phyloP scores from a whole-genome alignment of 2,113 vertebrate species.

The Cettia cetti region DNA sequence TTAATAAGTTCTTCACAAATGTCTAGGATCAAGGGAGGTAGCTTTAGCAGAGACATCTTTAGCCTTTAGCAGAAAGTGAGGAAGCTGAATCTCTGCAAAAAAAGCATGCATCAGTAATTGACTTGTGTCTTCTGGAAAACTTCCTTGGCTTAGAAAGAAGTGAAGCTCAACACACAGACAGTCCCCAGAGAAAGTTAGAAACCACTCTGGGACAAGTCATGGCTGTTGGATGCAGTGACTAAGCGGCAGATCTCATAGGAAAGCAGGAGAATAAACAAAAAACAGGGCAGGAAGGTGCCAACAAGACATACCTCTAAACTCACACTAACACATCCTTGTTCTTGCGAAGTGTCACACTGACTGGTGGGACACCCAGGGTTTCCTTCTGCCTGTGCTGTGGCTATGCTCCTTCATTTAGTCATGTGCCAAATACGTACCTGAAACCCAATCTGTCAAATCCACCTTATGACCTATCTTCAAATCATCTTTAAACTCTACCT shows the following conservation, averaged over 20 bases:
- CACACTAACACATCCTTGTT: neutral
- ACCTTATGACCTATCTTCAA: neutral
- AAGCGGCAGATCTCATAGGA: neutral
- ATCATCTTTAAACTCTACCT: neutral
- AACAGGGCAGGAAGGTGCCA: neutral
- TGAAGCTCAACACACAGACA: neutral
- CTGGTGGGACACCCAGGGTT: neutral
- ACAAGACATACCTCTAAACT: accelerated
- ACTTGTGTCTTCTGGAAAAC: neutral
- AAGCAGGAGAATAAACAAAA: neutral
- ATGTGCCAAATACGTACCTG: accelerated
- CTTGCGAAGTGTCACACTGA: too few relatives aligned
- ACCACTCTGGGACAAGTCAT: neutral
- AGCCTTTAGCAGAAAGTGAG: neutral
- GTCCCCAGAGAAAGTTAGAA: neutral
- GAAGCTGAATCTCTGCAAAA: neutral
- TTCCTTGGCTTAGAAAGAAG: neutral
- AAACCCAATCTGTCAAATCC: neutral
- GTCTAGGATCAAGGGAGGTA: neutral
- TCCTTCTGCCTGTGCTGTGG: neutral
- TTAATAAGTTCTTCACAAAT: neutral
- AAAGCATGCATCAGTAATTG: neutral
- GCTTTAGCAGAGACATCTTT: neutral
- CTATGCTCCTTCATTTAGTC: neutral
- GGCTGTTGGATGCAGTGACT: neutral